These are phyloP conservation scores for Ennomos quercinarius DNA, from an alignment of 2,888 invertebrate genomes.

Conservation along the genomic window DNA sequence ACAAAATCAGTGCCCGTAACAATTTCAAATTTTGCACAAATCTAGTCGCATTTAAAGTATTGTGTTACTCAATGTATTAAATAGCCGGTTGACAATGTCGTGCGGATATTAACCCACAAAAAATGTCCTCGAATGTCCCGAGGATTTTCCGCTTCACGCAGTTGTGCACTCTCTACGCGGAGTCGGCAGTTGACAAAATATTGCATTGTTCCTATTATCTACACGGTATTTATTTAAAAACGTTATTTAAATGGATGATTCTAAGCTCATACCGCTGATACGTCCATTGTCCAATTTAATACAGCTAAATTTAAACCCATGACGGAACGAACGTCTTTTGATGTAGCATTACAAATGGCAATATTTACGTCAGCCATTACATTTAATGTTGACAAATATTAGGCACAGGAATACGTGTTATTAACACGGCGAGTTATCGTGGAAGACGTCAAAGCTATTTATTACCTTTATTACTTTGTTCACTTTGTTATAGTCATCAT, in stretches of 20 bases:
- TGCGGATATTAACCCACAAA: conserved; percentile 85
- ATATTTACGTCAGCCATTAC: conserved; percentile 31
- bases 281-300: conserved; percentile 75
- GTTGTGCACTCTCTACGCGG: conserved; percentile 79
- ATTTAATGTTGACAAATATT: conserved; percentile 36
- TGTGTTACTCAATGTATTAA: conserved; percentile 84
- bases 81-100: conserved; percentile 84
- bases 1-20: conserved; percentile 76
- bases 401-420: conserved; percentile 35
- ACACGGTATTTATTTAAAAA: conserved; percentile 84
- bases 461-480: conserved; percentile 79
- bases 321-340: conserved; percentile 53
- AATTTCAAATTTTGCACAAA: conserved; percentile 85
- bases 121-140: conserved; percentile 84
- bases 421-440: conserved; percentile 55
- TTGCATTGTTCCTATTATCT: conserved; percentile 85
- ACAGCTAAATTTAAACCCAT: conserved; percentile 66
- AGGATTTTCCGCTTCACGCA: conserved; percentile 86
- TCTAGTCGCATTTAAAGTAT: conserved; percentile 84
- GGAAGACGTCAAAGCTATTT: conserved; percentile 68
- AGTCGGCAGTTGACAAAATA: conserved; percentile 85
- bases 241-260: conserved; percentile 85
- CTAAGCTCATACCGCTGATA: conserved; percentile 80
- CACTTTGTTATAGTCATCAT: conserved; percentile 80
- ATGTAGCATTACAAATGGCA: conserved; percentile 40